Conservation (phyloP, 1,140 invertebrate species). For the Anagrus nilaparvatae region DNA sequence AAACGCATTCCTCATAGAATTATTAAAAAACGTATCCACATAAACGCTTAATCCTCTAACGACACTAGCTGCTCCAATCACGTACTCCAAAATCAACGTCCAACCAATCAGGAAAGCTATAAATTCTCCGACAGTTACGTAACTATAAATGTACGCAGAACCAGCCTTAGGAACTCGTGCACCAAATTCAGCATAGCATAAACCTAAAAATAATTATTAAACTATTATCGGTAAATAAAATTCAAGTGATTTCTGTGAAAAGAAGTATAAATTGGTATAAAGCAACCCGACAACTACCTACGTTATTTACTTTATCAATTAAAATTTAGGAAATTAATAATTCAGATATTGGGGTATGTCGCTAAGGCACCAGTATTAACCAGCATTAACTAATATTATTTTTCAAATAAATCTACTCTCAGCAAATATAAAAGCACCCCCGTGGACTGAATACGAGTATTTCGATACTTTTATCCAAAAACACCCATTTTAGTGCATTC, state of each 20-base stretch:
- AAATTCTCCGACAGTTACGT: constrained; percentile 79
- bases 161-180: constrained; percentile 78
- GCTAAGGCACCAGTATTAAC: not conserved
- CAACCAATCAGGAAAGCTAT: constrained; percentile 73
- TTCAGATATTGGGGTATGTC: not conserved
- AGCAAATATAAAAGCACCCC: no score
- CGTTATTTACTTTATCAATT: not conserved
- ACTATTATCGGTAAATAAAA: not conserved
- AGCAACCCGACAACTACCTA: no score
- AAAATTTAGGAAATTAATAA: not conserved
- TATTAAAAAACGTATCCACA: constrained; percentile 54
- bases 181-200: constrained; percentile 84
- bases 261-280: no score
- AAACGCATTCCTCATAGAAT: constrained; percentile 52
- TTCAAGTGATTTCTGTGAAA: not conserved
- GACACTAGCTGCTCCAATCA: constrained; percentile 74
- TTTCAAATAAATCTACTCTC: no score
- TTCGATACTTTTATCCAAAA: no score
- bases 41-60: constrained; percentile 64
- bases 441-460: no score
- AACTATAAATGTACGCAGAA: constrained; percentile 83
- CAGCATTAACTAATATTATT: not conserved
- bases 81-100: constrained; percentile 85
- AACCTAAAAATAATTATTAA: constrained; percentile 39
- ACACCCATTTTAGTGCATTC: no score